Evolutionary conservation across 2,797 vertebrate species (phyloP), one percentile per base, ranked within the genome.

Genomic region (Euthynnus affinis): DNA sequence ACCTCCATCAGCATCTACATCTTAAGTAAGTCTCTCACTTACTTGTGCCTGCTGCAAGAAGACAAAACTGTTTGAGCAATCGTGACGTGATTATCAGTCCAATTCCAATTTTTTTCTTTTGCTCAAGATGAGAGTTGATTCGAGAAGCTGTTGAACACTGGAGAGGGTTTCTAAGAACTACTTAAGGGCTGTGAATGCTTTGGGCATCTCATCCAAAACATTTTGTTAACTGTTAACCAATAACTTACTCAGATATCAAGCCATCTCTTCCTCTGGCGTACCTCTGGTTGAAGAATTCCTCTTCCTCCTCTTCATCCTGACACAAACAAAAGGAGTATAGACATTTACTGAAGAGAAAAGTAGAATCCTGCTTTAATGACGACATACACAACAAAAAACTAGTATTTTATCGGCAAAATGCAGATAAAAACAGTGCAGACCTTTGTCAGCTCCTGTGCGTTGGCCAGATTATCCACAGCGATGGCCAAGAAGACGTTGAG

Each of bases 401-500:
- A 27, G 52, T 9, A 44, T 56, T 27, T 25, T 17, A 49, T n/a
- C 25, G n/a, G 5, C 22, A n/a, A 48, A 52, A 18, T 6, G 6
- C 5, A 52, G 17, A 58, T 40, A 17, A 25, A 76, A 52, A 48
- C 15, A 15, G 34, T 23, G 22, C 46, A 67, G 77, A 99, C 98
- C 97, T 99, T 99, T 40, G 98, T 99, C 71, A 99, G 94, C 82
- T 99, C 98, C 86, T 99, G 98, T 48, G 98, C 98, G 0, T 99
- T 99, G 87, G 98, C 98, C 73, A 99, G 93, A 88, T 99, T 99
- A 90, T 99, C 98, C 91, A 99, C 98, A 0, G 98, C 98, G 13
- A 99, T 99, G 93, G 98, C 98, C 96, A 99, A 96, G 95, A 99
- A 99, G 55, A 99, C 98, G 0, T 99, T 99, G 71, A 99, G 96